Conservation (phyloP, 1,140 invertebrate genomes). For the Formica exsecta region DNA sequence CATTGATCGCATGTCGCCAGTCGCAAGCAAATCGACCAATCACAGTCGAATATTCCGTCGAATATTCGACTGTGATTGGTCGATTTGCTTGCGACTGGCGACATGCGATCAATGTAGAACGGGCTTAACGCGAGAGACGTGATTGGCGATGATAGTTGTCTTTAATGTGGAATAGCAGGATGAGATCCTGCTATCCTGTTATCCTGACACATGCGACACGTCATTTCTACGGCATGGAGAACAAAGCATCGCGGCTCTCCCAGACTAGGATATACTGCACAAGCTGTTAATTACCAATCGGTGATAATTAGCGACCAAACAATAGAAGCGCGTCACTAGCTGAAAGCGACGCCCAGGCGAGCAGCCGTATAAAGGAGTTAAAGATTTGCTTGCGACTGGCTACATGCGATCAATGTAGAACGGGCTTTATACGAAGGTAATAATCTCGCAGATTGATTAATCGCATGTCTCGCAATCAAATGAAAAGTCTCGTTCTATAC, state of each 20-base stretch:
- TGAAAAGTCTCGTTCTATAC: too few relatives aligned
- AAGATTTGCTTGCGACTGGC: too few relatives aligned
- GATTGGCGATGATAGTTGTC: background rate
- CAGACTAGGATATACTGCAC: conserved; percentile 29
- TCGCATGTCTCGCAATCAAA: too few relatives aligned
- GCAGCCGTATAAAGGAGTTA: conserved; percentile 78
- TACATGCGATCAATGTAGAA: too few relatives aligned
- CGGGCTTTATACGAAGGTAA: background rate
- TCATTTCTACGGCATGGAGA: conserved; percentile 78
- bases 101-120: too few relatives aligned
- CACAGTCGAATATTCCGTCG: too few relatives aligned
- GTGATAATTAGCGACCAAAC: conserved; percentile 82
- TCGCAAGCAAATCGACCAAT: too few relatives aligned
- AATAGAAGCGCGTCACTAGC: conserved; percentile 83
- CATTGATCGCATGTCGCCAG: too few relatives aligned
- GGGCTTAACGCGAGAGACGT: background rate
- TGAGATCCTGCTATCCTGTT: conserved; percentile 76
- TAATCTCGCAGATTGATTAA: background rate
- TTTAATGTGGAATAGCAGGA: background rate
- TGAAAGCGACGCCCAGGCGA: conserved; percentile 77
- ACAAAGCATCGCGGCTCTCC: conserved; percentile 44
- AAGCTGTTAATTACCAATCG: conserved; percentile 21
- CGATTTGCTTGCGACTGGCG: too few relatives aligned
- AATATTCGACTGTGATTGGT: too few relatives aligned
- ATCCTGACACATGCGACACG: conserved; percentile 76